Conservation (phyloP, 2,888 invertebrate species). For the Dryobota labecula region DNA sequence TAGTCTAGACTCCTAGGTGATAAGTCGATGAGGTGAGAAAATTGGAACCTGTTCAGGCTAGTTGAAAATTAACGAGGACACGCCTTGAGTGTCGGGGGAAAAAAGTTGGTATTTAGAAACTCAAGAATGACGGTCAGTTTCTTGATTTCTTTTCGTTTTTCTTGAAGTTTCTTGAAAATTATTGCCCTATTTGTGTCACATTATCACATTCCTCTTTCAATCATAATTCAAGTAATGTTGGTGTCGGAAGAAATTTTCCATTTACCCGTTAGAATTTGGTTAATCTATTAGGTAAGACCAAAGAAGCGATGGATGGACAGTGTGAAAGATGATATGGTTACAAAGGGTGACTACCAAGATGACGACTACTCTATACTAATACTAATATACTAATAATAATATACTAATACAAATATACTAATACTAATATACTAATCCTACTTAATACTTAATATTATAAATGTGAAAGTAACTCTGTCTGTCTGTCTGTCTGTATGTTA, state of each 20-base stretch:
- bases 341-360: neutral
- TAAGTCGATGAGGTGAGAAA: conserved; percentile 60
- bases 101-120: conserved; percentile 45
- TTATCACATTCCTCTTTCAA: neutral
- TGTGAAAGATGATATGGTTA: neutral
- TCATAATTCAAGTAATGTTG: neutral
- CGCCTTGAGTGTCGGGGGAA: conserved; percentile 7
- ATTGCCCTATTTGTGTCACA: neutral
- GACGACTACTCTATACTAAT: too few relatives aligned
- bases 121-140: neutral
- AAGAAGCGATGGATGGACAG: neutral
- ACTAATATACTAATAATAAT: too few relatives aligned
- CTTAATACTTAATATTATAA: too few relatives aligned
- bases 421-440: too few relatives aligned
- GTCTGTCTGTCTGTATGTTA: too few relatives aligned
- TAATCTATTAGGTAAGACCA: neutral
- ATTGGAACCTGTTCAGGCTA: conserved; percentile 45
- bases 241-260: neutral
- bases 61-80: conserved; percentile 55
- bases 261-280: neutral
- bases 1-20: conserved; percentile 38
- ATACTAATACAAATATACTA: too few relatives aligned
- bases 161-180: conserved; percentile 15
- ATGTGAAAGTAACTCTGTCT: too few relatives aligned
- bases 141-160: conserved; percentile 26